Base-by-base conservation (phyloP, 2,888 invertebrate genomes). In the Lottia gigantea region DNA sequence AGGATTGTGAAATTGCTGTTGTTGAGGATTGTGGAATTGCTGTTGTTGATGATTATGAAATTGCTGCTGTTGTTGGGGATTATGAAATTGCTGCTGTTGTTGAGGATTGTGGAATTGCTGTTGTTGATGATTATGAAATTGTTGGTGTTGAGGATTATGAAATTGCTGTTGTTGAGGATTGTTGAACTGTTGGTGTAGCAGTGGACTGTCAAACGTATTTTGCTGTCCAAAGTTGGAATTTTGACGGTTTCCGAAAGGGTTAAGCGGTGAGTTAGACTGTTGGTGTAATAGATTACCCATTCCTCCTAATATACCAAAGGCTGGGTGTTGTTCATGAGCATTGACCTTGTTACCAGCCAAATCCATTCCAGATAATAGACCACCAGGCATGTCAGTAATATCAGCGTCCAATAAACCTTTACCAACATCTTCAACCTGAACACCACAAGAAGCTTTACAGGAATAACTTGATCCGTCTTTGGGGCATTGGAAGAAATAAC, bases 361-460 rank as follows among this genome's bases (percentile, higher is more conserved):
- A 11, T 19, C 55, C 12, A 55, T 11, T 55, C 55, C 55, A 12
- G 55, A 55, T 15, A 55, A 14, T 23, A 55, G 14, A 23, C 55
- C 55, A 55, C 23, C 23, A 23, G 55, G 55, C 55, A 55, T 55
- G 14, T 16, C 55, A 23, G 55, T 55, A 8, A 55, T 55, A 55
- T 55, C 55, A 55, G 55, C 55, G 23, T 55, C 55, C 6, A 55
- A 23, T 12, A 55, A 23, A 23, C 55, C 55, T 47, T 66, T 66
- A 46, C 67, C 67, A 31, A 68, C 67, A 40, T 68, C 67, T 46
- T 68, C 46, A 62, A 62, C 45, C 62, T 68, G 62, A 14, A 62
- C 40, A 14, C 67, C 67, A 31, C 67, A 68, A 26, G 67, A 68
- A 11, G 67, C 67, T 31, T 62, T 68, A 62, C 67, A 68, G 26